Evolutionary conservation across 2,113 vertebrate species (phyloP).

Genomic region (Pterophyllum scalare): DNA sequence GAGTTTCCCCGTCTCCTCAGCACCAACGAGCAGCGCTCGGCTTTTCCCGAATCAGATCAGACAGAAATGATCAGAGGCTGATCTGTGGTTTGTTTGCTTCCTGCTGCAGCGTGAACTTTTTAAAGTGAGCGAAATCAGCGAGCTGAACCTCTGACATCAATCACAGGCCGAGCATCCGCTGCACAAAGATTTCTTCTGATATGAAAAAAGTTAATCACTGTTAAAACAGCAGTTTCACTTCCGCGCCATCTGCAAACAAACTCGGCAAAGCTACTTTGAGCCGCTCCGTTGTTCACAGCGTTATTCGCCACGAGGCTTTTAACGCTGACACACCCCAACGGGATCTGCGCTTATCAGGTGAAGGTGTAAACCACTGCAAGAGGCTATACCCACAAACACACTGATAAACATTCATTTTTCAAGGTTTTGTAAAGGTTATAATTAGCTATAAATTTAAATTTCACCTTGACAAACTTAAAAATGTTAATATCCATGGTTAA

Average conservation of each 20-base stretch:
- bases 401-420: too few relatives aligned
- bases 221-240: constrained; percentile 1
- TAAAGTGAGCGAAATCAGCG: not conserved
- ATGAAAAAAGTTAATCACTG: not conserved
- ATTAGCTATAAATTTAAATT: too few relatives aligned
- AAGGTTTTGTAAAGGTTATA: too few relatives aligned
- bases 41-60: not conserved
- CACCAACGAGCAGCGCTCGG: not conserved
- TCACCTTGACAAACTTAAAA: too few relatives aligned
- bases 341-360: too few relatives aligned
- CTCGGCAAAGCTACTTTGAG: not conserved
- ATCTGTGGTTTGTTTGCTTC: not conserved
- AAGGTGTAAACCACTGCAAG: too few relatives aligned
- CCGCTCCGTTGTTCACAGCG: too few relatives aligned
- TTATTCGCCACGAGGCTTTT: too few relatives aligned
- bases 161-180: not conserved
- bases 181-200: rapidly evolving
- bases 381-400: too few relatives aligned
- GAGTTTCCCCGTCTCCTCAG: not conserved
- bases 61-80: not conserved
- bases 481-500: not conserved
- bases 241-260: not conserved
- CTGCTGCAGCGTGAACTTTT: not conserved
- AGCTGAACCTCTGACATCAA: not conserved
- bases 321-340: too few relatives aligned